A percentile compares a stretch with the other conserved stretches of the same genome.
phyloP scores from a whole-genome alignment of 2,888 invertebrate genomes.

The Apeira syringaria region DNA sequence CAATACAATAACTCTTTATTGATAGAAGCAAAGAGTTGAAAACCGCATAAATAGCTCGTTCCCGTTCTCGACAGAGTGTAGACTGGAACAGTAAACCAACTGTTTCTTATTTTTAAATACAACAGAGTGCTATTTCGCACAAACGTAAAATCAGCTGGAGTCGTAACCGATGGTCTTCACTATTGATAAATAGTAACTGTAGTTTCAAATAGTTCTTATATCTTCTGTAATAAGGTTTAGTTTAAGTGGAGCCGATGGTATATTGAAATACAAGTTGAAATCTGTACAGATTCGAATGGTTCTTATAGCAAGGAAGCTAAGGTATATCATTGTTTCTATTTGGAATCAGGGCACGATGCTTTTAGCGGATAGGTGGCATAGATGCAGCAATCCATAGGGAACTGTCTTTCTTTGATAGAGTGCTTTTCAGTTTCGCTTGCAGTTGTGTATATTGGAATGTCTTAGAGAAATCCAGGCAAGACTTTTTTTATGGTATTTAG shows the following conservation, averaged over 20 bases:
- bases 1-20: slow-evolving; percentile 15
- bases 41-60: too few relatives aligned
- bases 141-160: neutral
- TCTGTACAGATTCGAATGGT: neutral
- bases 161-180: neutral
- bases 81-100: neutral
- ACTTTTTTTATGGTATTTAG: too few relatives aligned
- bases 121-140: neutral
- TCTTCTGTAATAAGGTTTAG: neutral
- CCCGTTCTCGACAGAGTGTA: too few relatives aligned
- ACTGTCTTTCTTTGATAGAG: slow-evolving; percentile 6
- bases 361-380: slow-evolving; percentile 9
- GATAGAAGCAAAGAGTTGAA: neutral
- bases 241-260: neutral
- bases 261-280: neutral
- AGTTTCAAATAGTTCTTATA: slow-evolving; percentile 1
- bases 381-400: slow-evolving; percentile 17
- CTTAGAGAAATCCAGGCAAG: too few relatives aligned
- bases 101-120: neutral
- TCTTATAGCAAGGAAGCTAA: slow-evolving; percentile 2
- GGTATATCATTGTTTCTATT: neutral
- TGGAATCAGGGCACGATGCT: slow-evolving; percentile 11
- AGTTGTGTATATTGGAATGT: neutral
- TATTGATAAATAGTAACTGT: neutral
- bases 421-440: slow-evolving; percentile 1